These are phyloP conservation scores for Palythoa grandiflora DNA, from an alignment of 92 coral and sea anemone species.

Conservation along the genomic window DNA sequence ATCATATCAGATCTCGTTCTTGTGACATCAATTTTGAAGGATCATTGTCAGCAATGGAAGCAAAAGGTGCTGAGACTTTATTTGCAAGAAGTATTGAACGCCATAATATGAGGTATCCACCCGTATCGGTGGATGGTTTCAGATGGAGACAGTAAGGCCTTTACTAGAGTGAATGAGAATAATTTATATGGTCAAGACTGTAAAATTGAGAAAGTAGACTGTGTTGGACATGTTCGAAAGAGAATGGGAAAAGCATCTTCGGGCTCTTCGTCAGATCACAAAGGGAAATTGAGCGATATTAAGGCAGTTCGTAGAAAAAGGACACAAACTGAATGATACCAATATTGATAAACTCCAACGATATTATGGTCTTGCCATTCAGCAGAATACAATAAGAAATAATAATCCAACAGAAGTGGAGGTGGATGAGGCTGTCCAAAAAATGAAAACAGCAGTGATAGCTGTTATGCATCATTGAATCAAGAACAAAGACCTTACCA, in stretches of 20 bases:
- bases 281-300: conserved; percentile 51
- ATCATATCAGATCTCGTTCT: conserved; percentile 50
- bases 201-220: conserved; percentile 51
- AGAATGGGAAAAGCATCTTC: conserved; percentile 38
- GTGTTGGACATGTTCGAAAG: conserved; percentile 56
- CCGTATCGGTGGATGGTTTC: conserved; percentile 20
- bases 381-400: neutral
- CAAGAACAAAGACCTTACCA: neutral
- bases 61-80: neutral
- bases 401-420: conserved; percentile 1
- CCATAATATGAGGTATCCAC: conserved; percentile 10
- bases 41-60: conserved; percentile 6
- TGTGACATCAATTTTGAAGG: conserved; percentile 46
- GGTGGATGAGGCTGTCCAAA: conserved; percentile 19
- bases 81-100: neutral
- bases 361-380: conserved; percentile 27
- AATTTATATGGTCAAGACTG: conserved; percentile 30
- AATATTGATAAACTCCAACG: conserved; percentile 23
- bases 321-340: conserved; percentile 1
- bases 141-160: conserved; percentile 24
- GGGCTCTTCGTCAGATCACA: neutral
- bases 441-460: conserved; percentile 22
- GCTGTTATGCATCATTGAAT: conserved; percentile 24
- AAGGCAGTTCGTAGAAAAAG: conserved; percentile 44
- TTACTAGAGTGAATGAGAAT: neutral